Evolutionary conservation across 2,888 invertebrate genomes (phyloP).

Genomic region (Glaucopsyche alexis): DNA sequence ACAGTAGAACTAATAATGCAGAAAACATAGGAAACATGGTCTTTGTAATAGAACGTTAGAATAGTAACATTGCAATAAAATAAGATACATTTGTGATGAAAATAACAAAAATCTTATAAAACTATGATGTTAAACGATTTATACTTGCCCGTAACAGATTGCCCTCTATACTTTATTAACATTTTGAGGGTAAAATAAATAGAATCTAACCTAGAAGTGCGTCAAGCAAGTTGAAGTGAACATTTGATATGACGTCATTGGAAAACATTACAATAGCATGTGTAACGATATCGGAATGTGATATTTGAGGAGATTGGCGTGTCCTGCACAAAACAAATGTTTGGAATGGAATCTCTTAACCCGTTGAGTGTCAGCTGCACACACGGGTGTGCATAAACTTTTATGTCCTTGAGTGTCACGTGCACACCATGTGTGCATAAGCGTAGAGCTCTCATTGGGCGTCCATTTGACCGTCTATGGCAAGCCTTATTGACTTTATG

Average conservation of each 20-base stretch:
- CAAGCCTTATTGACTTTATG: too few species aligned
- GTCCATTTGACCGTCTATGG: too few species aligned
- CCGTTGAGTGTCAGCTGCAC: too few species aligned
- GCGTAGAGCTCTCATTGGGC: too few species aligned
- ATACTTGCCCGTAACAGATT: constrained; percentile 22
- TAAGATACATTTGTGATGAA: constrained; percentile 26
- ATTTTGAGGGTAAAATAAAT: constrained; percentile 22
- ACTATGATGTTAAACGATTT: neutral
- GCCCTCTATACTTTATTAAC: constrained; percentile 12
- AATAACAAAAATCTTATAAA: constrained; percentile 26
- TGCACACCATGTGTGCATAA: too few species aligned
- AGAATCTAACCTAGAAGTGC: constrained; percentile 28
- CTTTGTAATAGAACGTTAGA: neutral
- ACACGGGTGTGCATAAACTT: too few species aligned
- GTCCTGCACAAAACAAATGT: neutral
- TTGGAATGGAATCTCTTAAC: neutral
- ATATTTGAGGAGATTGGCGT: constrained; percentile 14
- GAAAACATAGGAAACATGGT: neutral
- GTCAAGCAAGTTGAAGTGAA: constrained; percentile 16
- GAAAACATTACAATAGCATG: constrained; percentile 4
- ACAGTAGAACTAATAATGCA: neutral
- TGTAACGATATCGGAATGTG: constrained; percentile 25
- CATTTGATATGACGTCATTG: constrained; percentile 19
- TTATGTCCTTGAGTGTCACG: too few species aligned
- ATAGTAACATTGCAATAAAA: constrained; percentile 25